Conservation (phyloP, 1,140 invertebrate species). For the Drosophila quadrilineata region DNA sequence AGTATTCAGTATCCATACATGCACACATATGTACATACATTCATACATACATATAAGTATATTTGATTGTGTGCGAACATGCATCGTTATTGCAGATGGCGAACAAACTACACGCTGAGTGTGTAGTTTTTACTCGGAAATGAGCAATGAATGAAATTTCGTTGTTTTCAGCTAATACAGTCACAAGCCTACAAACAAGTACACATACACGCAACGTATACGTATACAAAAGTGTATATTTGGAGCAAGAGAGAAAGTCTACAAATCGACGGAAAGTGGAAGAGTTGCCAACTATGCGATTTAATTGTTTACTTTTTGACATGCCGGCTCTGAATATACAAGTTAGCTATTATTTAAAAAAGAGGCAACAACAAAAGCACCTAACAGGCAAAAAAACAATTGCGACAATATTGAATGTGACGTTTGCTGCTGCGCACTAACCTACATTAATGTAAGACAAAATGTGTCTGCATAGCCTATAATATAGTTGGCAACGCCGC, state of each 20-base stretch:
- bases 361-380: constrained; percentile 6
- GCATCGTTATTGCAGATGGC: constrained; percentile 54
- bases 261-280: constrained; percentile 25
- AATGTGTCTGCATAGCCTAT: constrained; percentile 30
- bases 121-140: constrained; percentile 68
- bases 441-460: constrained; percentile 49
- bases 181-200: constrained; percentile 13
- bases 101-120: constrained; percentile 23
- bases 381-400: constrained; percentile 12
- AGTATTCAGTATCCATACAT: background rate
- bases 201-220: background rate
- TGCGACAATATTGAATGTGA: constrained; percentile 18
- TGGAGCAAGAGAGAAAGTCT: constrained; percentile 71
- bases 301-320: constrained; percentile 39
- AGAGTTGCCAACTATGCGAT: constrained; percentile 36
- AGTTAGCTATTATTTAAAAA: constrained; percentile 9
- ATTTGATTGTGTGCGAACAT: constrained; percentile 11
- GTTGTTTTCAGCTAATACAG: constrained; percentile 51
- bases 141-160: constrained; percentile 73
- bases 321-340: constrained; percentile 19
- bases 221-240: constrained; percentile 19
- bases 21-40: background rate
- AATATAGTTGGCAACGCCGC: constrained; percentile 42
- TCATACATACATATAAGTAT: background rate
- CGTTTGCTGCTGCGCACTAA: constrained; percentile 29